A percentile compares a stretch with the other conserved stretches of the same genome.
These are phyloP conservation scores for Hypsopygia costalis DNA, from an alignment of 2,888 invertebrate species.

Conservation along the genomic window DNA sequence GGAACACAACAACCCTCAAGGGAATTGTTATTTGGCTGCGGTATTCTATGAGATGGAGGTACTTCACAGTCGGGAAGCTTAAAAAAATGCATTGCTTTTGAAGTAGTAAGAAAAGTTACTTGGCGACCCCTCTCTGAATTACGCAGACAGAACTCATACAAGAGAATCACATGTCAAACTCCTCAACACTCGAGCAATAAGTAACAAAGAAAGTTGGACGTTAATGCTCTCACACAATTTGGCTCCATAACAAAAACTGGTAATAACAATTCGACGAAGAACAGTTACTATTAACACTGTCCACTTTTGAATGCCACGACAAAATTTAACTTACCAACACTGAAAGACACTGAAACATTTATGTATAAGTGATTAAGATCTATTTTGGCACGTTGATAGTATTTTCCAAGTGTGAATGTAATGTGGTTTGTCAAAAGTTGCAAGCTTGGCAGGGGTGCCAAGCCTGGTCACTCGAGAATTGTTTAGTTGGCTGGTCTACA, in stretches of 20 bases:
- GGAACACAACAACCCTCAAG: no score
- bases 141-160: no score
- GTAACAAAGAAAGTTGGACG: constrained; percentile 11
- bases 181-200: not conserved
- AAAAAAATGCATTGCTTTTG: no score
- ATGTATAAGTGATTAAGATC: not conserved
- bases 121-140: no score
- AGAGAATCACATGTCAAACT: no score
- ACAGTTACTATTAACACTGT: constrained; percentile 59
- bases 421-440: constrained; percentile 35
- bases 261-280: constrained; percentile 56
- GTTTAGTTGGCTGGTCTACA: constrained; percentile 58
- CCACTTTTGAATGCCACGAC: constrained; percentile 47
- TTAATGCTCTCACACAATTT: constrained; percentile 35
- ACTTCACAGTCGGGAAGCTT: no score
- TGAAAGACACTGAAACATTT: not conserved
- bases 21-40: no score
- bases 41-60: no score
- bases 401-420: constrained; percentile 9
- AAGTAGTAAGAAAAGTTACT: no score
- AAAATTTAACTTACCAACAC: constrained; percentile 12
- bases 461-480: constrained; percentile 62
- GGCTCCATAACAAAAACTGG: constrained; percentile 58
- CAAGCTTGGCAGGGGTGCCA: constrained; percentile 59
- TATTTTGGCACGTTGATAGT: not conserved